Evolutionary conservation across 2,797 vertebrate species (phyloP), one percentile per base, ranked within the genome.

Genomic region (Peromyscus nudipes): DNA sequence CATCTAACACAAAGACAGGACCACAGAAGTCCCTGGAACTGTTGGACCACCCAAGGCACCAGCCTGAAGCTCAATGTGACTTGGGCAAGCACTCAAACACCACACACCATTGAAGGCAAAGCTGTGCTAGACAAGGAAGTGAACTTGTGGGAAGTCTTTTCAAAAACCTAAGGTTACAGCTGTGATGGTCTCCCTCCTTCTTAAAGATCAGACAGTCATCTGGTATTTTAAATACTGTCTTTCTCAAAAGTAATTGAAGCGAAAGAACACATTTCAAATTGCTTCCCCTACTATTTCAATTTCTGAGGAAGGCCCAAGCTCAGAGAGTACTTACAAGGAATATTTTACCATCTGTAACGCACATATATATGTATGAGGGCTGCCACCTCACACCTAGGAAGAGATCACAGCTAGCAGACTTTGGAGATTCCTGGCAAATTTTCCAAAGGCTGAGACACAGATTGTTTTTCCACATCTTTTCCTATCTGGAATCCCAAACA

Each of bases 221-320:
- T 25, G n/a, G 71, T 52, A 95, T 90, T 93, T 93, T 85, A 96
- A 94, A 92, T 49, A 76, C 77, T 60, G 91, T 64, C 77, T 96
- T 95, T 96, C 94, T 89, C 43, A 89, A 97, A 95, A 95, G 84
- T 85, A 96, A 96, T 11, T 95, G 83, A 96, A 96, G 81, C 0
- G 11, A 93, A 94, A 88, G 86, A 88, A 94, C 65, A 89, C 71
- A 96, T 95, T 95, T 93, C 86, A 92, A 87, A 93, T 92, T 81
- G 71, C 88, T 96, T 92, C 76, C 64, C 96, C 55, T 75, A 97
- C 92, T 79, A 84, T 95, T 89, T 84, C n/a, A 95, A 40, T 95
- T 91, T 92, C 91, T 16, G 4, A 97, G 34, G 55, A 67, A 67
- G 81, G 77, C 27, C 31, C 60, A 43, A 84, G 86, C 79, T 37